Base-by-base conservation (phyloP, 37 sponge, comb jelly and placozoan species). In the Tethya wilhelma region DNA sequence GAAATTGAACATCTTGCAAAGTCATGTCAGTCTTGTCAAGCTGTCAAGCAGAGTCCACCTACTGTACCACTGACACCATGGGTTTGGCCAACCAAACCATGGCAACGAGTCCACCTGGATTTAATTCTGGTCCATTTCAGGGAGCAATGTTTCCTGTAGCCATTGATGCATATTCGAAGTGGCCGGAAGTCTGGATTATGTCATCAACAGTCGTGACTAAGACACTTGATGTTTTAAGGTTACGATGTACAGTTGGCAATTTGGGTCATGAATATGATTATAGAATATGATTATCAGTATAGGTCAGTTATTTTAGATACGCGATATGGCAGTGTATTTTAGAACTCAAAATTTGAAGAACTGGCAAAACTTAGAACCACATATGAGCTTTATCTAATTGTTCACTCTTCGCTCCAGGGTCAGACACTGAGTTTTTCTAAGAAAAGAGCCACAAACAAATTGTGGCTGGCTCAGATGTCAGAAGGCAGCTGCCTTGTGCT, bases 101-200 rank as follows among this genome's bases (percentile, higher is more conserved):
- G 84, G 84, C 38, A 74, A 20, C 55, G 84, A 3, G 29, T 84
- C 0, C 85, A 84, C 36, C 36, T 74, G 28, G 74, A 74, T 34
- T 74, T 56, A n/a, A n/a, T 56, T 56, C 74, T 2, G 58, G 58
- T 30, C 74, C 74, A 31, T 31, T 74, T 32, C 39, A 11, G 1
- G 38, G 58, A 26, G 6, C 11, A 45, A 55, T 56, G 58, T 33
- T 74, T 8, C 38, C 57, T 0, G 37, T 74, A 4, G 39, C 1
- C 9, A 38, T 74, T 0, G 74, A 74, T 56, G 57, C 74, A 14
- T 20, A 74, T 38, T 74, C 74, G 20, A 74, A 74, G 38, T 56
- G 74, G 74, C 59, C 58, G 1, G 74, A 74, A 32, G 74, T 74
- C 28, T 2, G 7, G 9, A 20, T 33, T 0, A 74, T 56, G 74